Conservation (phyloP, 2,888 invertebrate genomes). For the Cheilosia variabilis region DNA sequence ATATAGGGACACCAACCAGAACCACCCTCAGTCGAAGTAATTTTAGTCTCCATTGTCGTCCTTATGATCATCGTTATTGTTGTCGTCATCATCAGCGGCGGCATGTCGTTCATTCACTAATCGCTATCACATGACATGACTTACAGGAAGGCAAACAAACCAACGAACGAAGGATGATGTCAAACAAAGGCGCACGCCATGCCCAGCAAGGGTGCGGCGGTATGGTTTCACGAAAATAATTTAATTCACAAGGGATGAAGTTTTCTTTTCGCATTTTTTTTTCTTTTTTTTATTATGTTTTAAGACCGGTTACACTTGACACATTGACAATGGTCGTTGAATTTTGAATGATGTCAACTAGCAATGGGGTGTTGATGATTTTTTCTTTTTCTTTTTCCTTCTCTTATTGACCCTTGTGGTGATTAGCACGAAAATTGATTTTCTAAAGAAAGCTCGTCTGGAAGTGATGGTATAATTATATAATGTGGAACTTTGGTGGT, state of each 20-base stretch:
- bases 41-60: slow-evolving; percentile 32
- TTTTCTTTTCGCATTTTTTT: slow-evolving; percentile 11
- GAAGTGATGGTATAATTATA: slow-evolving; percentile 10
- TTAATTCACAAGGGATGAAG: slow-evolving; percentile 55
- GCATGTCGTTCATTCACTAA: slow-evolving; percentile 60
- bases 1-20: not conserved
- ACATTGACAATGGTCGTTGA: slow-evolving; percentile 59
- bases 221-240: slow-evolving; percentile 51
- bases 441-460: not conserved
- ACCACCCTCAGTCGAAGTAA: slow-evolving; percentile 22
- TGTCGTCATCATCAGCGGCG: slow-evolving; percentile 13
- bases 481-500: not conserved
- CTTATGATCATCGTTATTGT: slow-evolving; percentile 9
- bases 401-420: slow-evolving; percentile 9
- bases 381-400: not conserved
- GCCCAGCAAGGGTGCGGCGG: slow-evolving; percentile 19
- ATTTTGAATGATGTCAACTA: slow-evolving; percentile 54
- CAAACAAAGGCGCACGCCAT: slow-evolving; percentile 44
- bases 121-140: slow-evolving; percentile 68
- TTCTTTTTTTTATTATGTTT: slow-evolving; percentile 23
- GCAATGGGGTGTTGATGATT: not conserved
- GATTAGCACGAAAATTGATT: slow-evolving; percentile 14
- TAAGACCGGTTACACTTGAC: slow-evolving; percentile 55
- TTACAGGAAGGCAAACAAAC: slow-evolving; percentile 47
- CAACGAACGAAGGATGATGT: slow-evolving; percentile 11